Base-by-base conservation (phyloP, 1,140 invertebrate genomes). In the Thaumetopoea pityocampa region DNA sequence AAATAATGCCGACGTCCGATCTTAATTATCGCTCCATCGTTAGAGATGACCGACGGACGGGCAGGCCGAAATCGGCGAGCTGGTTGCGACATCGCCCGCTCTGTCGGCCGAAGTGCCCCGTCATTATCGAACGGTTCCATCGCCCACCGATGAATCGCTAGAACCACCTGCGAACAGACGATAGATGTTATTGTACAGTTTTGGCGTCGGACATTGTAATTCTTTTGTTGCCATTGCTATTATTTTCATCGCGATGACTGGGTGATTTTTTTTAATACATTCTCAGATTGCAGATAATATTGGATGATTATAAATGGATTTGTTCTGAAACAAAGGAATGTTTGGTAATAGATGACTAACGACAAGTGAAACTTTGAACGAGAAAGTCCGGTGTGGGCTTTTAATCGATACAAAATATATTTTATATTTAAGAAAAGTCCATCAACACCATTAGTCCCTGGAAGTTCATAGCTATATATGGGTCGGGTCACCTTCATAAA, bases 1-100 rank as follows among this genome's bases (percentile, higher is more conserved):
- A 82, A 81, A 81, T 81, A 81, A 79, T 77, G 60, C 68, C 66
- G 69, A 67, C 64, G 76, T 74, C 77, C 67, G 60, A 81, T 79
- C 74, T 79, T 81, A 81, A 81, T 81, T 81, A 81, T 81, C 77
- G 69, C 52, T 67, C 64, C 66, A 81, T 81, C 77, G 76, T 77
- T 80, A 79, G 71, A 74, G 74, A 81, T 78, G 67, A 78, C 69
- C 73, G 67, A 70, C 66, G 64, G 67, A 63, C 74, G 64, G 67
- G 64, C 74, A 66, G 41, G 62, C 72, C 70, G 63, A 80, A 76
- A 73, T 69, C 70, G 57, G 72, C 65, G 67, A 67, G 49, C 51
- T 46, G 35, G 62, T 80, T 80, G 70, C 72, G 68, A 77, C 76
- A 76, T 62, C 54, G 57, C 33, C 51, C 41, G n/a, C 51, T 50